Percentiles rank a stretch among this genome's conserved stretches.
Conservation (phyloP, 1,140 invertebrate genomes). For the Helicoverpa armigera region DNA sequence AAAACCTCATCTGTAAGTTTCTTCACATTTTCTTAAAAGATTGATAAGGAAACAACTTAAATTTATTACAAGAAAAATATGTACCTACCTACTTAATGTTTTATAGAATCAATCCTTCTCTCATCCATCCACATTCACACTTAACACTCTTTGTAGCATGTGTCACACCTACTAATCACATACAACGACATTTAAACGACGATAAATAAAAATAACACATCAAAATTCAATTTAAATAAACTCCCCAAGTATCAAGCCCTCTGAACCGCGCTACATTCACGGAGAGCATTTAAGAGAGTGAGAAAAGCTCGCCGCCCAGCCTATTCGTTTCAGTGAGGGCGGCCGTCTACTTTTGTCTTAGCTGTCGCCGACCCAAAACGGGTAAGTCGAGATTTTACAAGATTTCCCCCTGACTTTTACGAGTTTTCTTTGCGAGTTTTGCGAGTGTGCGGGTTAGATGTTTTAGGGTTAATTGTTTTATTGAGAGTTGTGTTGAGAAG, state of each 20-base stretch:
- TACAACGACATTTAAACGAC: neutral
- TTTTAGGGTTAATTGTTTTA: neutral
- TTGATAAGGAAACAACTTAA: no score
- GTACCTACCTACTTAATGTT: no score
- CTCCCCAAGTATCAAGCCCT: constrained; percentile 60
- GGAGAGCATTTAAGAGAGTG: constrained; percentile 84
- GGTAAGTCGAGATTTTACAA: constrained; percentile 62
- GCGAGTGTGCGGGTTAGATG: neutral
- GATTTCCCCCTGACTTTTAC: constrained; percentile 38
- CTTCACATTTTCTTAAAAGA: no score
- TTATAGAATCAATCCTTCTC: no score
- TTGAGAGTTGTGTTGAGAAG: no score
- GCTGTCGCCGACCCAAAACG: constrained; percentile 51
- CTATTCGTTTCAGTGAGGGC: constrained; percentile 80
- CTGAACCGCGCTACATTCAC: constrained; percentile 60
- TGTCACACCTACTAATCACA: neutral
- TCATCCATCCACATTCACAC: no score
- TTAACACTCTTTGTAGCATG: no score
- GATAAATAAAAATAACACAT: neutral
- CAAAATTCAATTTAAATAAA: neutral
- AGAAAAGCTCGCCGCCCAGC: constrained; percentile 81
- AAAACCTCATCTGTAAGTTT: no score
- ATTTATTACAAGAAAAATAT: no score
- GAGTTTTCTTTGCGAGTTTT: constrained; percentile 28
- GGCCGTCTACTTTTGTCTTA: constrained; percentile 78